These are phyloP conservation scores for Agapornis roseicollis DNA, from an alignment of 2,113 vertebrate genomes.

Conservation along the genomic window DNA sequence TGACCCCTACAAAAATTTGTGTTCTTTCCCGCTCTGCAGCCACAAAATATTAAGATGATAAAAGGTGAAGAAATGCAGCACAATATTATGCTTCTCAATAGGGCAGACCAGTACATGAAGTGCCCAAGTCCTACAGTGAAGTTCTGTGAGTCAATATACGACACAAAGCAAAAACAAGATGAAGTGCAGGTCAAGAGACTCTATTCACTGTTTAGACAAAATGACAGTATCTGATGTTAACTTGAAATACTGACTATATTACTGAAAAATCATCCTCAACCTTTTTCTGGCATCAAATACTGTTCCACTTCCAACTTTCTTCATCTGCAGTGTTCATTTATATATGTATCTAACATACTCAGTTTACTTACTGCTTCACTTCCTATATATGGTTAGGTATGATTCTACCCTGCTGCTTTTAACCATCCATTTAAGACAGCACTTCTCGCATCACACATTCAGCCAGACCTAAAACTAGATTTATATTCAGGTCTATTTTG, in stretches of 20 bases:
- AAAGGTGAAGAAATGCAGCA: background rate
- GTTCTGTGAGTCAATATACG: background rate
- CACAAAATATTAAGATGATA: background rate
- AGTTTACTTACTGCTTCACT: background rate
- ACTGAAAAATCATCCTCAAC: background rate
- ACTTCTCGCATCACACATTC: background rate
- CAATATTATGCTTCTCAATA: fast-evolving
- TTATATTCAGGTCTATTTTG: background rate
- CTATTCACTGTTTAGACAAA: background rate
- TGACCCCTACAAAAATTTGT: background rate
- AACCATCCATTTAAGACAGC: background rate
- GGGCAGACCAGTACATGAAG: background rate
- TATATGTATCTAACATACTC: background rate
- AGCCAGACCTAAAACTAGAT: background rate
- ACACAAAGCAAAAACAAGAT: background rate
- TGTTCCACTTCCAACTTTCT: background rate
- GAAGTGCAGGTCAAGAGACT: background rate
- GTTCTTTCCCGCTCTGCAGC: background rate
- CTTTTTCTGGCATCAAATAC: background rate
- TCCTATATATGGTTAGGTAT: background rate
- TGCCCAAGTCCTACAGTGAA: fast-evolving
- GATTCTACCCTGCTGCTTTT: background rate
- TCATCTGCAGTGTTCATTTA: background rate
- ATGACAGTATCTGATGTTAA: background rate
- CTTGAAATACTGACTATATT: background rate